Conservation (phyloP, 2,888 invertebrate species). For the Diarsia dahlii region DNA sequence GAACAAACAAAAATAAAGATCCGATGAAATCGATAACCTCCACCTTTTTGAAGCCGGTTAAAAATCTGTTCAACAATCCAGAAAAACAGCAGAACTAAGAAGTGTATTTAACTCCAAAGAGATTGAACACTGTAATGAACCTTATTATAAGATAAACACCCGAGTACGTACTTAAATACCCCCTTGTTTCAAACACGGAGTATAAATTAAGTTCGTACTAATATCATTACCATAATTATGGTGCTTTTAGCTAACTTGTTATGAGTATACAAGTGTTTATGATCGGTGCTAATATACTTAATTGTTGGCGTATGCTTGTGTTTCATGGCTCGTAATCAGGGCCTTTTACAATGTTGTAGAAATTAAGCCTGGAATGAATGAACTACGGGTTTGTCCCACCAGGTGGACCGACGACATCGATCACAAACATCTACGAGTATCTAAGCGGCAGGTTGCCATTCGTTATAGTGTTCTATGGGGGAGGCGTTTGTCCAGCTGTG, state of each 20-base stretch:
- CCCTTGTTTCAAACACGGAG: constrained; percentile 37
- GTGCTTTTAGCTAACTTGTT: constrained; percentile 43
- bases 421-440: no score
- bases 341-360: neutral
- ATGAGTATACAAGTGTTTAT: constrained; percentile 34
- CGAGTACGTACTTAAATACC: constrained; percentile 35
- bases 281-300: constrained; percentile 45
- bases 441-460: no score
- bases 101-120: neutral
- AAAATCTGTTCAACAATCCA: neutral
- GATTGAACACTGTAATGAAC: constrained; percentile 32
- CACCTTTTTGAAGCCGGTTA: no score
- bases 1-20: no score
- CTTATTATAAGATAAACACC: constrained; percentile 37
- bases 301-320: constrained; percentile 11
- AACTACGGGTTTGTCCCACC: neutral
- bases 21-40: no score
- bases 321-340: neutral
- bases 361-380: neutral
- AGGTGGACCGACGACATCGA: no score
- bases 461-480: no score
- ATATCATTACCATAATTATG: constrained; percentile 60
- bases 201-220: constrained; percentile 44
- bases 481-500: no score
- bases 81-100: constrained; percentile 14